These are phyloP conservation scores for Mus musculus DNA, from an alignment of 2,113 vertebrate species.

Conservation along the genomic window DNA sequence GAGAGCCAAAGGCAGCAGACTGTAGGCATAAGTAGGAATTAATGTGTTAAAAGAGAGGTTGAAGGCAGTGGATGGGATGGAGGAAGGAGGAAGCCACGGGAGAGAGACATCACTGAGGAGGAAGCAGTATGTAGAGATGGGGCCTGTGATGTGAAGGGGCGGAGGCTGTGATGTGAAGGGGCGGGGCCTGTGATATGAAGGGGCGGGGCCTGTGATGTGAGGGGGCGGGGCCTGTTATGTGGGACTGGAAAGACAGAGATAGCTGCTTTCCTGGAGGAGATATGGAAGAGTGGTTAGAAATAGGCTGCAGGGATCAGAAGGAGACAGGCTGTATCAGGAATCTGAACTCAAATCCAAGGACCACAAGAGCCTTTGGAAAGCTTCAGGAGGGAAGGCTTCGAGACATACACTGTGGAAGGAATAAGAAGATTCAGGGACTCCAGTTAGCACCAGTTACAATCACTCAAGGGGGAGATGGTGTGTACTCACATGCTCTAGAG, in stretches of 20 bases:
- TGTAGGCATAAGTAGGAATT: neutral
- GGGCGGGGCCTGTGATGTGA: too few species aligned
- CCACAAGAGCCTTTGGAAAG: neutral
- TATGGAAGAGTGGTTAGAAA: neutral
- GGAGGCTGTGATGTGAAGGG: neutral
- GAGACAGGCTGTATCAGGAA: neutral
- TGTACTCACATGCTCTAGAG: neutral
- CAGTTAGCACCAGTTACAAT: rapidly evolving
- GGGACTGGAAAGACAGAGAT: neutral
- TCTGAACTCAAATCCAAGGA: neutral
- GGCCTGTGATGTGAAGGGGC: rapidly evolving
- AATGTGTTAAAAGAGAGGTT: neutral
- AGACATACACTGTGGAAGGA: neutral
- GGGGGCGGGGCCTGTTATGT: neutral
- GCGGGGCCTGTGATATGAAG: too few species aligned
- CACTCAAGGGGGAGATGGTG: neutral
- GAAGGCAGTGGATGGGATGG: neutral
- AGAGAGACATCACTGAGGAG: neutral
- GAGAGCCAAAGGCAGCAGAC: neutral
- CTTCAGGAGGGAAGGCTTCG: neutral
- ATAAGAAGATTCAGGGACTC: neutral
- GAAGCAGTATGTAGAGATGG: neutral
- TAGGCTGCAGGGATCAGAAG: neutral
- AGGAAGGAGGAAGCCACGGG: neutral
- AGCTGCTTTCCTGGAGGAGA: neutral